Percentiles rank a stretch among this genome's conserved stretches.
phyloP scores from a whole-genome alignment of 1,140 invertebrate species.

The Ylistrum balloti region DNA sequence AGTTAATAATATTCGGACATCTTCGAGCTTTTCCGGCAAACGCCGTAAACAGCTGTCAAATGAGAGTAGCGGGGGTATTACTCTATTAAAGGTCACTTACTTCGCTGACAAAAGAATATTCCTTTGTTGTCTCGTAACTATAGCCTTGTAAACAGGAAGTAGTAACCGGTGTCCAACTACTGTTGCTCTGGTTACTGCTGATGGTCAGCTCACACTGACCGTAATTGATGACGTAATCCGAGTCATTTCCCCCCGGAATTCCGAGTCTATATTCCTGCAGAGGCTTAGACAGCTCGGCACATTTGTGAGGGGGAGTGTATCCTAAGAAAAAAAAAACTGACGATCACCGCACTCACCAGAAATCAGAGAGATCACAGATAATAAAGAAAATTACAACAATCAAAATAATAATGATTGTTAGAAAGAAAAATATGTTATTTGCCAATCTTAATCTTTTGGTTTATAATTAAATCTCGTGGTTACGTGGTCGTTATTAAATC shows the following conservation, averaged over 20 bases:
- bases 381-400: no score
- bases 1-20: no score
- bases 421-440: no score
- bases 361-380: no score
- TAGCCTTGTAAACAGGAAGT: neutral
- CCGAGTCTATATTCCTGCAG: conserved; percentile 3
- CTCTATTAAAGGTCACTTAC: neutral
- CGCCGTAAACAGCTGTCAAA: no score
- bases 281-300: neutral
- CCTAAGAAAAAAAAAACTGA: no score
- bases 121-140: neutral
- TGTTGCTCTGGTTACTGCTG: conserved; percentile 14
- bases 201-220: conserved; percentile 18
- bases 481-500: no score
- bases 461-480: no score
- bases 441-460: no score
- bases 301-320: conserved; percentile 41
- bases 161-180: neutral
- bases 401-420: no score
- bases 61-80: neutral
- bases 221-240: neutral
- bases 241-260: neutral
- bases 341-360: no score
- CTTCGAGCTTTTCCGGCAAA: no score
- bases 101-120: neutral